Conservation (phyloP, 2,113 vertebrate genomes). For the Scortum barcoo region DNA sequence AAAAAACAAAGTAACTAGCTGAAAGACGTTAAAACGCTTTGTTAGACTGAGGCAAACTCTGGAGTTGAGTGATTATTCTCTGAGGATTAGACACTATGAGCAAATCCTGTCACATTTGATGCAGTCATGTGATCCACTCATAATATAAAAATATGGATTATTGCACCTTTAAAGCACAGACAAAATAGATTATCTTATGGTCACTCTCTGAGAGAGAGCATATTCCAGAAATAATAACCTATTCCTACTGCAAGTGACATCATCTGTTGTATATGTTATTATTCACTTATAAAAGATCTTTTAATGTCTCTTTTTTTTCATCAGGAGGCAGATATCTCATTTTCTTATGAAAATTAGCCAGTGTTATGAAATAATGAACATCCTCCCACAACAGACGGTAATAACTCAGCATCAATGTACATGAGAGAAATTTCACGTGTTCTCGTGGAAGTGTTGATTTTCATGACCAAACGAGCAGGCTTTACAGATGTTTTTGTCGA, state of each 20-base stretch:
- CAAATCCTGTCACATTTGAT: no score
- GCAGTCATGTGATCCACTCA: no score
- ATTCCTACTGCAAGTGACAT: background rate
- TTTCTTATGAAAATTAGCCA: constrained; percentile 6
- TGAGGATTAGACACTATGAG: no score
- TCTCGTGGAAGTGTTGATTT: constrained; percentile 35
- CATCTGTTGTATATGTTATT: background rate
- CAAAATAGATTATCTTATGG: background rate
- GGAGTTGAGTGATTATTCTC: no score
- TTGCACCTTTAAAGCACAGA: background rate
- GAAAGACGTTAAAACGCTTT: no score
- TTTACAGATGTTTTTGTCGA: constrained; percentile 38
- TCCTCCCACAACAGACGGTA: background rate
- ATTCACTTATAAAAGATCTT: background rate
- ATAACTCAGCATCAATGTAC: constrained; percentile 3
- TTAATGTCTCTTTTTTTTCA: background rate
- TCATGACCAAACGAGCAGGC: constrained; percentile 8
- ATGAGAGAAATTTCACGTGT: constrained; percentile 12
- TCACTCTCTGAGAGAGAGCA: background rate
- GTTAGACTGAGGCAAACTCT: no score
- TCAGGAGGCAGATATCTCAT: background rate
- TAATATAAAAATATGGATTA: background rate
- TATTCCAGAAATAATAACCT: background rate
- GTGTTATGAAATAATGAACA: background rate
- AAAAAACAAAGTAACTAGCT: no score